Conservation (phyloP, 2,113 vertebrate species). For the Sisor rabdophorus region DNA sequence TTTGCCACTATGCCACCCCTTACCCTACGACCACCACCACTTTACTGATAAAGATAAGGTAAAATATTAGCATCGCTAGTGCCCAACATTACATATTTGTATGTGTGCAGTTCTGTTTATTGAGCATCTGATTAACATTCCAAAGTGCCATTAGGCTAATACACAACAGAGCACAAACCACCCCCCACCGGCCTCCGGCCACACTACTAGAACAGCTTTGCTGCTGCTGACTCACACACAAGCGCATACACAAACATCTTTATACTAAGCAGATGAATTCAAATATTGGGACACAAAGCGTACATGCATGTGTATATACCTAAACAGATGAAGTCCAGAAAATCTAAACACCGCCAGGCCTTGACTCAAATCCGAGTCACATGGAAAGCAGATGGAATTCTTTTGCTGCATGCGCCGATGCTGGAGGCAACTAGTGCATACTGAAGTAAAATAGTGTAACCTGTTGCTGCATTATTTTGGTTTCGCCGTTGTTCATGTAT, state of each 20-base stretch:
- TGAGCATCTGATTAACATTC: slow-evolving; percentile 71
- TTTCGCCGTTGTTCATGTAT: slow-evolving; percentile 68
- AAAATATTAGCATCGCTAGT: too few species aligned
- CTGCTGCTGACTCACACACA: slow-evolving; percentile 44
- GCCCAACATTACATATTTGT: slow-evolving; percentile 33
- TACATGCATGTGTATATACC: background rate
- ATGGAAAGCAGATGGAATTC: slow-evolving; percentile 27
- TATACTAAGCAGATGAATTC: slow-evolving; percentile 30
- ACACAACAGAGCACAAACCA: slow-evolving; percentile 48
- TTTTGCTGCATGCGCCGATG: background rate
- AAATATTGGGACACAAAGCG: background rate
- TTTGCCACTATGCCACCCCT: too few species aligned
- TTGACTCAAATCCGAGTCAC: slow-evolving; percentile 30
- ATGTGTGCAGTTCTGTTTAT: slow-evolving; percentile 61
- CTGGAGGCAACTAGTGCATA: slow-evolving; percentile 6
- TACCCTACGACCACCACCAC: too few species aligned
- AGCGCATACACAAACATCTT: slow-evolving; percentile 32
- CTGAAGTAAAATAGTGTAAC: slow-evolving; percentile 1
- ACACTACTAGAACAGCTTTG: slow-evolving; percentile 56
- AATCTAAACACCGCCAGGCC: slow-evolving; percentile 10
- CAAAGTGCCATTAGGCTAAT: slow-evolving; percentile 63
- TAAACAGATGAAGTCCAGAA: background rate
- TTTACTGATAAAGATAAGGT: too few species aligned
- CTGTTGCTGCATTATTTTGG: slow-evolving; percentile 63
- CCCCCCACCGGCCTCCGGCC: slow-evolving; percentile 47